Evolutionary conservation across 2,113 vertebrate genomes (phyloP).

Genomic region (Pygoscelis adeliae): DNA sequence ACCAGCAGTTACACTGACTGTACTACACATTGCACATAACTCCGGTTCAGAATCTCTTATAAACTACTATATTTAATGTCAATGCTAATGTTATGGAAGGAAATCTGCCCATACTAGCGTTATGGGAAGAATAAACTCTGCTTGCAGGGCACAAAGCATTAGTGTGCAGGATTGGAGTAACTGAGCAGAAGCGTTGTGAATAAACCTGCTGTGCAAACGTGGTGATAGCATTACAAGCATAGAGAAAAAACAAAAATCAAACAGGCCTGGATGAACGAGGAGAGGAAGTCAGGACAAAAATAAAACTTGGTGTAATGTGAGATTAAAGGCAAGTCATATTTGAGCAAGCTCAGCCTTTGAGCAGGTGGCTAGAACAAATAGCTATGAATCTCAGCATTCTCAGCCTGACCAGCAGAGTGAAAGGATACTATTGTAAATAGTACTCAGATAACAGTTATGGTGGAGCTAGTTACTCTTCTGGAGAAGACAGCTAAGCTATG

Average conservation of each 20-base stretch:
- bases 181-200: background rate
- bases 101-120: background rate
- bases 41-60: background rate
- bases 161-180: background rate
- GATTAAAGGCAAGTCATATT: background rate
- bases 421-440: background rate
- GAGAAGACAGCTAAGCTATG: background rate
- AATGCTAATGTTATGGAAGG: background rate
- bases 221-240: background rate
- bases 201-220: background rate
- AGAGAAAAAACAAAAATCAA: background rate
- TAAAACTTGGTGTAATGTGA: background rate
- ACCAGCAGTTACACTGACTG: background rate
- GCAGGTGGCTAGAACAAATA: background rate
- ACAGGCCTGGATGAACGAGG: background rate
- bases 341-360: background rate
- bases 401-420: background rate
- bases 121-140: background rate
- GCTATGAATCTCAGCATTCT: background rate
- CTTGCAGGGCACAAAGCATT: background rate
- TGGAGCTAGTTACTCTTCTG: background rate
- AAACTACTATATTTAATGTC: background rate
- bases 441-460: background rate
- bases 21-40: background rate
- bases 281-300: background rate